Evolutionary conservation across 1,140 invertebrate genomes (phyloP).

Genomic region (Camponotus vicinus): DNA sequence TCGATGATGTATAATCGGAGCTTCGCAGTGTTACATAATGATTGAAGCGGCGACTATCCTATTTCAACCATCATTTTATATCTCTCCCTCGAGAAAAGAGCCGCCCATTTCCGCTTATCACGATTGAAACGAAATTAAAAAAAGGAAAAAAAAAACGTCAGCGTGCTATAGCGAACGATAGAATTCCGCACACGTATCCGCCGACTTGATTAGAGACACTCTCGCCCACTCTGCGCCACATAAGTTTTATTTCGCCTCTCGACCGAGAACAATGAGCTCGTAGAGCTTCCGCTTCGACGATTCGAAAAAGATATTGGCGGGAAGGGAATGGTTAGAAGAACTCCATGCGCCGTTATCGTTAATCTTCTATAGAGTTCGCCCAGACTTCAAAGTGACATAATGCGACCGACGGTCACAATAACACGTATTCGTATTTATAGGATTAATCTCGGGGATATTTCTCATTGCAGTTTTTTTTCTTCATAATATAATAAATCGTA

Average conservation of each 20-base stretch:
- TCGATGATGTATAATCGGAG: slow-evolving; percentile 21
- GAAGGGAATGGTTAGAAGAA: slow-evolving; percentile 17
- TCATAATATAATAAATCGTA: slow-evolving; percentile 1
- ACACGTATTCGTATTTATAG: slow-evolving; percentile 30
- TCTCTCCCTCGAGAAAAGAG: not conserved
- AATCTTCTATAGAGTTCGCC: slow-evolving; percentile 15
- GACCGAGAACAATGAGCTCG: slow-evolving; percentile 60
- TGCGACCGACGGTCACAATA: not conserved
- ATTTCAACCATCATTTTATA: slow-evolving; percentile 16
- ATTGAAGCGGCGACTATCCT: not conserved
- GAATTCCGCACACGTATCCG: slow-evolving; percentile 56
- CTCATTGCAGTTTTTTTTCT: not conserved
- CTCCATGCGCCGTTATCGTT: slow-evolving; percentile 36
- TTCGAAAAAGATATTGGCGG: slow-evolving; percentile 51
- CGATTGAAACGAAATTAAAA: slow-evolving; percentile 18
- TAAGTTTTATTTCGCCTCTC: slow-evolving; percentile 52
- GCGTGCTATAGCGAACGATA: not conserved
- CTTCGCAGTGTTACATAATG: not conserved
- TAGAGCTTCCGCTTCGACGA: slow-evolving; percentile 56
- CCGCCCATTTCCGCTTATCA: not conserved
- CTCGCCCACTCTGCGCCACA: slow-evolving; percentile 41
- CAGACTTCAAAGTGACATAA: slow-evolving; percentile 27
- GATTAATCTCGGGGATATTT: slow-evolving; percentile 40
- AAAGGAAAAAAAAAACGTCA: not conserved
- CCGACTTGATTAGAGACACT: slow-evolving; percentile 61